Evolutionary conservation across 2,888 invertebrate genomes (phyloP).

Genomic region (Mythimna pallens): DNA sequence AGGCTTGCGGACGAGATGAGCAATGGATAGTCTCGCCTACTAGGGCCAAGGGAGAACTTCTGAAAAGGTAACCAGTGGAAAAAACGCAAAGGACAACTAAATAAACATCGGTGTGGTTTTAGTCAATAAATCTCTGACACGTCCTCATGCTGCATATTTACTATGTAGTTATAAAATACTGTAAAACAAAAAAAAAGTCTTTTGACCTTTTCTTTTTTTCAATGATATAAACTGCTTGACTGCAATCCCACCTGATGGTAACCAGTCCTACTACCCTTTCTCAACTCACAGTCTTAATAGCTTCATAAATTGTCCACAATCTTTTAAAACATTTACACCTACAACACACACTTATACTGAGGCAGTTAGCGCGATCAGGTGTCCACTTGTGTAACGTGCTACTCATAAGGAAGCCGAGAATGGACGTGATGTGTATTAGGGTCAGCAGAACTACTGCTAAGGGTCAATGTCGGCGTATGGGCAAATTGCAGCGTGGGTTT

Average conservation of each 20-base stretch:
- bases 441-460: constrained; percentile 25
- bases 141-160: no score
- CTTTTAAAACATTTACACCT: constrained; percentile 13
- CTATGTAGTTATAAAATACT: no score
- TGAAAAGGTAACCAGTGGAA: no score
- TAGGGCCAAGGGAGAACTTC: no score
- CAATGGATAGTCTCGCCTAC: no score
- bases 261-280: not conserved
- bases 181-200: not conserved
- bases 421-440: constrained; percentile 50
- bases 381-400: constrained; percentile 31
- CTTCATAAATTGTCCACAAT: constrained; percentile 21
- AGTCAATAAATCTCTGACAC: no score
- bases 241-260: no score
- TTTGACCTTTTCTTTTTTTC: not conserved
- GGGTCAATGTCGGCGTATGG: constrained; percentile 56
- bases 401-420: constrained; percentile 57
- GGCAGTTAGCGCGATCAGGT: constrained; percentile 35
- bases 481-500: constrained; percentile 20
- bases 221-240: no score
- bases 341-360: not conserved
- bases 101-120: no score
- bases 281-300: constrained; percentile 16
- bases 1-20: no score
- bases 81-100: no score